phyloP scores from a whole-genome alignment of 2,113 vertebrate species.

The Chaetorhynchus papuensis region DNA sequence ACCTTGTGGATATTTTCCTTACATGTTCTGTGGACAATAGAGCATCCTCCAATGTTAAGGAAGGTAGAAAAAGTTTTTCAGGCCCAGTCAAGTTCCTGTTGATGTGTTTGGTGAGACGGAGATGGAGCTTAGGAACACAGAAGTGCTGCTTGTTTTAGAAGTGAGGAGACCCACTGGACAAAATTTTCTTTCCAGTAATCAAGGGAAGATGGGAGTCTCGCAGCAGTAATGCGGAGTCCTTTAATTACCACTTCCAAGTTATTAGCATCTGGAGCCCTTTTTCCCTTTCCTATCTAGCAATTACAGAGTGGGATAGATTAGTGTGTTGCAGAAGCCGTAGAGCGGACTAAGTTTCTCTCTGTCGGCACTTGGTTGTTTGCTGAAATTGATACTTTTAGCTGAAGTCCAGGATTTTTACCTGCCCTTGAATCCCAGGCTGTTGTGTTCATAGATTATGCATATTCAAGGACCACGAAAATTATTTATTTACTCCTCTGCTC shows the following conservation, averaged over 20 bases:
- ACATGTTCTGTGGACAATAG: not conserved
- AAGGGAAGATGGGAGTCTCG: slow-evolving; percentile 47
- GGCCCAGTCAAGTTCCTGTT: not conserved
- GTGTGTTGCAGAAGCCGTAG: not conserved
- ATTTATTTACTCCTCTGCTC: slow-evolving; percentile 23
- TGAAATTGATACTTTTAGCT: not conserved
- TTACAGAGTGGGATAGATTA: slow-evolving; percentile 42
- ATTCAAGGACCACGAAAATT: not conserved
- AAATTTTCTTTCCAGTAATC: slow-evolving; percentile 24
- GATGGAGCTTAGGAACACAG: not conserved
- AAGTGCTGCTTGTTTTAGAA: not conserved
- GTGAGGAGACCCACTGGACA: slow-evolving; percentile 35
- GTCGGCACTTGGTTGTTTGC: not conserved
- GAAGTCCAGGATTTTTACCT: not conserved
- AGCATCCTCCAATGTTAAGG: not conserved
- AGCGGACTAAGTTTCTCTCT: slow-evolving; percentile 2
- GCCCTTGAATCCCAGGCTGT: not conserved
- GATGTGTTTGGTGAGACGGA: not conserved
- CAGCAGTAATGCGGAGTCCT: slow-evolving; percentile 40
- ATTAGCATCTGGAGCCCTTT: slow-evolving; percentile 62
- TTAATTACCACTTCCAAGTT: slow-evolving; percentile 64
- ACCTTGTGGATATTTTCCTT: not conserved
- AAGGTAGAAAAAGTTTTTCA: not conserved
- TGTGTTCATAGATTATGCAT: not conserved
- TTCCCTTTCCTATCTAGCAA: slow-evolving; percentile 40